Conservation (phyloP, 2,888 invertebrate species). For the Eledone cirrhosa region DNA sequence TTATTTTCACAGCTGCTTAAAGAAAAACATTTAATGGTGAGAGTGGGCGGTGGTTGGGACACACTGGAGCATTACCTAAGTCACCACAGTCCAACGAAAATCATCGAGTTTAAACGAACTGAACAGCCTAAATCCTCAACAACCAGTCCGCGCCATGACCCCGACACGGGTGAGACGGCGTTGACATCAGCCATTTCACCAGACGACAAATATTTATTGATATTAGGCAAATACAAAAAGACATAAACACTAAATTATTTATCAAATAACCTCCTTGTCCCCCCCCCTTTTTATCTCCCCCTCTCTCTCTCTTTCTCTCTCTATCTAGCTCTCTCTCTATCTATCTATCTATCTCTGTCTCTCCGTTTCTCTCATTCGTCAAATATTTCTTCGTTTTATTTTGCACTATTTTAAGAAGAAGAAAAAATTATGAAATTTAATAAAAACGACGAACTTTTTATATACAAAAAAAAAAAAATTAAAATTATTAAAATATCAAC, state of each 20-base stretch:
- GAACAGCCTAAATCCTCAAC: neutral
- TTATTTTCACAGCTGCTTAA: constrained; percentile 79
- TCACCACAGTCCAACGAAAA: constrained; percentile 85
- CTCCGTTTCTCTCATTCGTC: too few relatives aligned
- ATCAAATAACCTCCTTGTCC: neutral
- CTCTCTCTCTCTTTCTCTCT: neutral
- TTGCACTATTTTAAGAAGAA: neutral
- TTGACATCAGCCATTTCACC: neutral
- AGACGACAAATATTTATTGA: constrained; percentile 17
- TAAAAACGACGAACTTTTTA: neutral
- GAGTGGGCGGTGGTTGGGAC: constrained; percentile 63
- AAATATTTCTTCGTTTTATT: neutral
- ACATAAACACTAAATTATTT: neutral
- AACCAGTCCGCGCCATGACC: neutral
- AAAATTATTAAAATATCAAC: too few relatives aligned
- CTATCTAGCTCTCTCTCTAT: neutral
- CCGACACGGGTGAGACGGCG: constrained; percentile 16
- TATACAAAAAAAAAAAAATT: neutral
- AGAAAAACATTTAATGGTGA: constrained; percentile 72
- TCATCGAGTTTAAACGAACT: constrained; percentile 47
- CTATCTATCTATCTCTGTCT: too few relatives aligned
- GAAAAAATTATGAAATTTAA: neutral
- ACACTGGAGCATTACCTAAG: constrained; percentile 66
- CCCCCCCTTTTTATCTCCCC: neutral
- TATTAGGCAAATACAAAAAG: constrained; percentile 15